Base-by-base conservation (phyloP, 2,113 vertebrate genomes). In the Henicopernis longicauda region DNA sequence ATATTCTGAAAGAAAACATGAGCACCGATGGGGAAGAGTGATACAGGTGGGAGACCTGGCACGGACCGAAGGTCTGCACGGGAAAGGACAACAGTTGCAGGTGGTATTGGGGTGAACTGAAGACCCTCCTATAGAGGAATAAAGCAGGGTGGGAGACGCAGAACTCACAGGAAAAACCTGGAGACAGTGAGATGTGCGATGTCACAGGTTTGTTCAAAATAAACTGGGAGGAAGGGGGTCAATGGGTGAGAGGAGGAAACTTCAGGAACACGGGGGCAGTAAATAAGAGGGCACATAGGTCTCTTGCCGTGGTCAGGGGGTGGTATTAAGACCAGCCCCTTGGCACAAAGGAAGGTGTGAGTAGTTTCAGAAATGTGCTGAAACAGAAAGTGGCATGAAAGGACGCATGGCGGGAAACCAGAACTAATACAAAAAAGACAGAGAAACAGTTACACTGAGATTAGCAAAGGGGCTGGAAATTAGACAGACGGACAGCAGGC, bases 221-320 rank as follows among this genome's bases (percentile, higher is more conserved):
- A 63, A 86, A 72, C 54, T 34, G 16, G 25, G 47, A 89, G 57
- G n/a, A 91, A 79, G 2, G 45, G 8, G 2, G 10, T 54, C 1
- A 1, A 8, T 55, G 23, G 11, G 25, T 66, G 17, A 66, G 49
- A 91, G 59, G 38, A 89, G 10, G 25, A 91, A 91, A 27, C 29
- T 73, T 70, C 20, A 26, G 38, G 26, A 92, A 70, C 14, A 20
- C 4, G 2, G 6, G 20, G 10, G 11, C 67, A 85, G 87, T 82
- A 78, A 72, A 17, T 25, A 58, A 74, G 23, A 44, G 19, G 31
- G 34, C 27, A 47, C 0, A 1, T 5, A 23, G 11, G 42, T 36
- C 26, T 55, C n/a, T 66, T 61, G 32, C 50, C 13, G 0, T 57
- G 19, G 11, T 49, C 32, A 11, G 45, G 6, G 1, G 1, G 2